Percentiles rank a stretch among this genome's conserved stretches.
phyloP scores from a whole-genome alignment of 2,797 vertebrate species.

The Poeciliopsis paucimaculata region DNA sequence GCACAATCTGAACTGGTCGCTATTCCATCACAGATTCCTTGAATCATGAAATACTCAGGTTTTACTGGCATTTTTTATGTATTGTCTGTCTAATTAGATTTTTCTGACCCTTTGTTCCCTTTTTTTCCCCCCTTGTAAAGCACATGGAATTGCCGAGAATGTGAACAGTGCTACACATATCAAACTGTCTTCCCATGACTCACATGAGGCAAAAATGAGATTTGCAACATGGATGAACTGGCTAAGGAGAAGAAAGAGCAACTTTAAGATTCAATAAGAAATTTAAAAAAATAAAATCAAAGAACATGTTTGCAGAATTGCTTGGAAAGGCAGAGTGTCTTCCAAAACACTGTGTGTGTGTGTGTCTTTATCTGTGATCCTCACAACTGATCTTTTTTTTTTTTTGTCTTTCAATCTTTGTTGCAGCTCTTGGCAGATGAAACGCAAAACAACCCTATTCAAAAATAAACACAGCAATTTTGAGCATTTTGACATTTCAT shows the following conservation, averaged over 20 bases:
- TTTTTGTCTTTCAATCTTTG: slow-evolving; percentile 44
- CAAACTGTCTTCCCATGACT: neutral
- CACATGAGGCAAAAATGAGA: slow-evolving; percentile 7
- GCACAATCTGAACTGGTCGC: neutral
- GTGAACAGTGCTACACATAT: neutral
- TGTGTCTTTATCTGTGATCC: slow-evolving; percentile 39
- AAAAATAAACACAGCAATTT: slow-evolving; percentile 64
- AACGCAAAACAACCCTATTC: slow-evolving; percentile 62
- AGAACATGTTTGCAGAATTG: slow-evolving; percentile 36
- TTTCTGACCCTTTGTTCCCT: neutral
- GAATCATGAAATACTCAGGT: neutral
- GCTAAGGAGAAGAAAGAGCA: slow-evolving; percentile 20
- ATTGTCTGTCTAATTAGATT: neutral
- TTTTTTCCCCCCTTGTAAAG: neutral
- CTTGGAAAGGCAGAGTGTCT: slow-evolving; percentile 30
- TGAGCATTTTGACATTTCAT: slow-evolving; percentile 62
- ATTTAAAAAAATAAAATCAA: slow-evolving; percentile 7
- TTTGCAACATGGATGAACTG: slow-evolving; percentile 10
- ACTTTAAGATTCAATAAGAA: slow-evolving; percentile 20
- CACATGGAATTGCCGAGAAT: neutral
- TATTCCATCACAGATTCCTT: neutral
- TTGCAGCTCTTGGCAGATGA: slow-evolving; percentile 25
- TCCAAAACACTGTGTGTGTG: slow-evolving; percentile 37
- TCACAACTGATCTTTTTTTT: slow-evolving; percentile 26
- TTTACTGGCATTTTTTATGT: neutral